These are phyloP conservation scores for Elysia crispata DNA, from an alignment of 2,888 invertebrate genomes.

Conservation along the genomic window DNA sequence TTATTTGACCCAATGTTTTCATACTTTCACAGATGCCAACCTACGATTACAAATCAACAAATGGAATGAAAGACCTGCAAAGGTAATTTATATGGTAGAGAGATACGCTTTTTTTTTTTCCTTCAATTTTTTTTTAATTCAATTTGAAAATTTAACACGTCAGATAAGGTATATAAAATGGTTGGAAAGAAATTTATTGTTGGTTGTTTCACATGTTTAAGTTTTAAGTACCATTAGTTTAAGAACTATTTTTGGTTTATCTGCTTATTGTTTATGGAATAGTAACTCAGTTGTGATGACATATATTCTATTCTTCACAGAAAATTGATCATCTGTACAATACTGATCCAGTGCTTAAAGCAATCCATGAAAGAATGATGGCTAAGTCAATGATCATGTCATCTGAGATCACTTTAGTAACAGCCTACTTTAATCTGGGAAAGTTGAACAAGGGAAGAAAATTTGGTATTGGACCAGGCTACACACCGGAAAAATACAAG, in stretches of 20 bases:
- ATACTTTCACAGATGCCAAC: slow-evolving; percentile 46
- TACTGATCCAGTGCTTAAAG: slow-evolving; percentile 43
- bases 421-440: slow-evolving; percentile 65
- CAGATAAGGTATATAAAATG: not conserved
- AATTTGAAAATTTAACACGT: no score
- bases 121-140: no score
- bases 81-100: slow-evolving; percentile 37
- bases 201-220: not conserved
- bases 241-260: not conserved
- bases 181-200: not conserved
- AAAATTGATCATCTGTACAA: slow-evolving; percentile 42
- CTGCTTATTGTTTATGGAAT: no score
- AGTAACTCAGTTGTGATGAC: not conserved
- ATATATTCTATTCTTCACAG: slow-evolving; percentile 11
- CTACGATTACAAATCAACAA: slow-evolving; percentile 40
- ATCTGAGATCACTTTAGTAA: slow-evolving; percentile 62
- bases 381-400: slow-evolving; percentile 32
- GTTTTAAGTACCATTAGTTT: not conserved
- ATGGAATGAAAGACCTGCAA: slow-evolving; percentile 49
- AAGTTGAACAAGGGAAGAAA: slow-evolving; percentile 56
- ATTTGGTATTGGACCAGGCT: slow-evolving; percentile 28
- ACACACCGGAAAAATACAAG: slow-evolving; percentile 58
- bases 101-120: no score
- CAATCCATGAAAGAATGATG: slow-evolving; percentile 48
- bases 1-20: not conserved